phyloP scores from a whole-genome alignment of 1,140 invertebrate genomes.

The Caenorhabditis elegans region WBcel235 BX284603.4:9678001-9678500 shows the following conservation, averaged over 20 bases:
- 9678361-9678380: constrained; percentile 56
- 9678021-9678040: constrained; percentile 59
- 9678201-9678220: too few relatives aligned
- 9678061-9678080: constrained; percentile 65
- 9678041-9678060: constrained; percentile 58
- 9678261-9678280: too few relatives aligned
- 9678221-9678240: too few relatives aligned
- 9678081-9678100: constrained; percentile 64
- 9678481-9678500: constrained; percentile 62
- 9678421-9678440: constrained; percentile 44
- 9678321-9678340: constrained; percentile 25
- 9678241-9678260: too few relatives aligned
- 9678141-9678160: too few relatives aligned
- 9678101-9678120: constrained; percentile 28
- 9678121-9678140: background rate
- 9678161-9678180: too few relatives aligned
- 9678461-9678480: constrained; percentile 64
- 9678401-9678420: constrained; percentile 65
- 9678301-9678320: too few relatives aligned
- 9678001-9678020: constrained; percentile 64
- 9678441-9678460: constrained; percentile 28
- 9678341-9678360: constrained; percentile 52
- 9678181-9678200: too few relatives aligned
- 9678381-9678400: constrained; percentile 64
- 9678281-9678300: too few relatives aligned